Evolutionary conservation across 2,888 invertebrate genomes (phyloP).

Genomic region (Nephrotoma appendiculata): DNA sequence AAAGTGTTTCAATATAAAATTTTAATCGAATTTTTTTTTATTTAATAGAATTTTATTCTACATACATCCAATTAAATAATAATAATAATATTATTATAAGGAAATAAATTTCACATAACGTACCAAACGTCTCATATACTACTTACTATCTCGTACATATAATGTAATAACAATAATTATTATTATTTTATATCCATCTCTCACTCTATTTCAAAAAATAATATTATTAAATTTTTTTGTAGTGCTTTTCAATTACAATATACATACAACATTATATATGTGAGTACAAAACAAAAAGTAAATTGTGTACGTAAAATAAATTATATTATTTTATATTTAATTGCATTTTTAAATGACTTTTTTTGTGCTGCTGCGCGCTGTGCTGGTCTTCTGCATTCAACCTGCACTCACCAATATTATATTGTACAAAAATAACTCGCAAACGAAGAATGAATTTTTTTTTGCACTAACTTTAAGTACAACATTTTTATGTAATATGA

Average conservation of each 20-base stretch:
- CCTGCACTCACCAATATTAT: not conserved
- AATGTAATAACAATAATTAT: not conserved
- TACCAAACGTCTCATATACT: not conserved
- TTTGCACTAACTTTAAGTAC: not conserved
- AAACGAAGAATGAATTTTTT: not conserved
- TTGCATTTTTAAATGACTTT: slow-evolving; percentile 4
- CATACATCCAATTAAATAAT: not conserved
- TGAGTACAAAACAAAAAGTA: not conserved
- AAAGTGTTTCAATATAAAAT: not conserved
- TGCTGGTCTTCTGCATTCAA: not conserved
- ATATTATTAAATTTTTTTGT: not conserved
- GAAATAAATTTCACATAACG: not conserved
- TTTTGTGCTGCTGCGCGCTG: not conserved
- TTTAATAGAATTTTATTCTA: not conserved
- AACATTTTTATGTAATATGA: not conserved
- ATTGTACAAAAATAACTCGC: too few relatives aligned
- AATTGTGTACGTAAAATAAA: not conserved
- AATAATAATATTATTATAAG: not conserved
- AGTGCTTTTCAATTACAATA: not conserved
- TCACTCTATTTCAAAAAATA: not conserved
- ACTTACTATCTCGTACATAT: not conserved
- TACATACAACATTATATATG: too few relatives aligned
- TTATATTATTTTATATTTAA: slow-evolving; percentile 3
- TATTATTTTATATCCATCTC: not conserved
- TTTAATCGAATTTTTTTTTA: not conserved